These are phyloP conservation scores for Nasonia giraulti DNA, from an alignment of 1,140 invertebrate genomes.

Conservation along the genomic window DNA sequence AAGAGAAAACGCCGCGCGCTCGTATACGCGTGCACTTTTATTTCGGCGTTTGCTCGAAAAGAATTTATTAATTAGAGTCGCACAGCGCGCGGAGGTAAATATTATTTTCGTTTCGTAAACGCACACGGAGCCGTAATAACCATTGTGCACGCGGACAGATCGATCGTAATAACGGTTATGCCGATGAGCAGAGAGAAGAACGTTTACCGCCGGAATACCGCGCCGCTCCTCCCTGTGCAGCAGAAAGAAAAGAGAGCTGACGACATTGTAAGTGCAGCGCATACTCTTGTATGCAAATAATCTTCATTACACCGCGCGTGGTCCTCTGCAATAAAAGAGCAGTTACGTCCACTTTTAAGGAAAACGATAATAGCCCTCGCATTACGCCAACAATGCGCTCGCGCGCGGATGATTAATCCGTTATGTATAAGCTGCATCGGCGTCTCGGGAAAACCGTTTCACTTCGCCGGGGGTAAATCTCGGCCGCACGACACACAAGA, in stretches of 20 bases:
- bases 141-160: background rate
- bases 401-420: background rate
- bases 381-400: background rate
- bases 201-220: background rate
- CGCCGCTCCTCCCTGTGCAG: background rate
- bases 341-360: background rate
- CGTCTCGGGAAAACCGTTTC: background rate
- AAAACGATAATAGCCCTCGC: background rate
- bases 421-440: background rate
- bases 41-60: background rate
- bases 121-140: too few species aligned
- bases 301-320: background rate
- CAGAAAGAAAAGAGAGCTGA: background rate
- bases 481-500: slow-evolving; percentile 41
- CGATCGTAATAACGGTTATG: background rate
- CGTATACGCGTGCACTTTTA: background rate
- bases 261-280: slow-evolving; percentile 6
- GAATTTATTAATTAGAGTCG: background rate
- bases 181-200: background rate
- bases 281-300: slow-evolving; percentile 14
- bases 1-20: background rate
- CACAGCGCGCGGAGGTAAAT: background rate
- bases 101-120: background rate
- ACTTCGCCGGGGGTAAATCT: slow-evolving; percentile 13
- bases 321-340: slow-evolving; percentile 1